A percentile compares a stretch with the other conserved stretches of the same genome.
Evolutionary conservation across 2,888 invertebrate genomes (phyloP).

Genomic region (Hypomecis atomaria): DNA sequence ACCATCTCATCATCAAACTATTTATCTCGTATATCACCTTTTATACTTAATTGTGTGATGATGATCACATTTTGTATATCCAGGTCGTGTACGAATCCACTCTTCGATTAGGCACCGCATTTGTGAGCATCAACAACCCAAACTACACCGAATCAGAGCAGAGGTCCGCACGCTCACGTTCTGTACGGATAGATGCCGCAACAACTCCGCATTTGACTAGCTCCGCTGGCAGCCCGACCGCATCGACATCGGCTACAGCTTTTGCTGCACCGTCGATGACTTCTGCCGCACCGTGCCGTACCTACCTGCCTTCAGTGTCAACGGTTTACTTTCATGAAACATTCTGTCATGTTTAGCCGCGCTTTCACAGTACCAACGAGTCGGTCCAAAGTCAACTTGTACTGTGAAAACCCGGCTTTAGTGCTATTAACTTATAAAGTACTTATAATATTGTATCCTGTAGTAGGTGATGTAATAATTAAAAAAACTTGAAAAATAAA

Average conservation of each 20-base stretch:
- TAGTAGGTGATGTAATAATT: too few relatives aligned
- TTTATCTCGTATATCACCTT: too few relatives aligned
- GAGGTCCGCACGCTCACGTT: constrained; percentile 74
- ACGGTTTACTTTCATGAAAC: constrained; percentile 62
- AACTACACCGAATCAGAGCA: constrained; percentile 68
- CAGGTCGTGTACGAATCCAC: constrained; percentile 83
- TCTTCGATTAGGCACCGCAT: constrained; percentile 81
- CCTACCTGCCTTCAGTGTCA: constrained; percentile 81
- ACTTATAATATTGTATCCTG: too few relatives aligned
- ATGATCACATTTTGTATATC: not conserved
- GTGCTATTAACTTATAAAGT: too few relatives aligned
- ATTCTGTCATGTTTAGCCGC: too few relatives aligned
- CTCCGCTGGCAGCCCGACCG: constrained; percentile 82
- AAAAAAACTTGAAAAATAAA: not conserved
- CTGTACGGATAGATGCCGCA: constrained; percentile 80
- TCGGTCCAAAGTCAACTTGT: too few relatives aligned
- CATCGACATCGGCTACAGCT: constrained; percentile 83
- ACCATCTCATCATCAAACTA: too few relatives aligned
- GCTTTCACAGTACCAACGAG: too few relatives aligned
- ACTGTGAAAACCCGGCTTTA: too few relatives aligned
- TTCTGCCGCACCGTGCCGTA: constrained; percentile 80
- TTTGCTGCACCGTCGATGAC: constrained; percentile 86
- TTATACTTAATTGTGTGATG: too few relatives aligned
- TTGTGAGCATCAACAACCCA: constrained; percentile 87
- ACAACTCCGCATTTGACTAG: constrained; percentile 85